Evolutionary conservation across 1,140 invertebrate species (phyloP).

Genomic region (Telenomus remus): DNA sequence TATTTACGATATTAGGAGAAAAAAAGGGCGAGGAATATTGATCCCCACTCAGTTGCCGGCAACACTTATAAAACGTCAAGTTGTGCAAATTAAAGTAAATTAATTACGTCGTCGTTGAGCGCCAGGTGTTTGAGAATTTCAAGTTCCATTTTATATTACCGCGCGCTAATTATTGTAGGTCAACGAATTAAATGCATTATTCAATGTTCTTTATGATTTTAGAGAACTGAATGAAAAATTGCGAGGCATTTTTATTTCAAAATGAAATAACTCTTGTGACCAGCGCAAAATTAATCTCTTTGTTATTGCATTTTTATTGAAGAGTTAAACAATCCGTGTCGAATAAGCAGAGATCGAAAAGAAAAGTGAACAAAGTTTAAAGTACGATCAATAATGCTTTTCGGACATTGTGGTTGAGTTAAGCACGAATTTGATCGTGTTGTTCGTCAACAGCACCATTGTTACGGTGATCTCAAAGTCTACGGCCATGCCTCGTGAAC

Average conservation of each 20-base stretch:
- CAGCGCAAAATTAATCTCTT: no score
- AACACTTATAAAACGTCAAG: not conserved
- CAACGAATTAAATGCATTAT: constrained; percentile 10
- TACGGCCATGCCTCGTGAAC: constrained; percentile 75
- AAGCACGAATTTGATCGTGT: constrained; percentile 20
- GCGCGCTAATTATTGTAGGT: constrained; percentile 14
- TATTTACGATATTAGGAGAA: no score
- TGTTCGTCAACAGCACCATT: constrained; percentile 21
- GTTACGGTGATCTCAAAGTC: constrained; percentile 44
- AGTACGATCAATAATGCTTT: constrained; percentile 66
- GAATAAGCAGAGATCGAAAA: not conserved
- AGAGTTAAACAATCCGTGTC: no score
- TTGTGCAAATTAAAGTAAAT: not conserved
- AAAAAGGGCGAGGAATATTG: no score
- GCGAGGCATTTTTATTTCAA: no score
- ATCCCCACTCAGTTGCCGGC: no score
- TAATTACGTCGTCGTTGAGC: no score
- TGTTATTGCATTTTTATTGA: no score
- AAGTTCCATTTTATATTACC: not conserved
- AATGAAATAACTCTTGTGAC: no score
- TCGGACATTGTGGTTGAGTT: constrained; percentile 65
- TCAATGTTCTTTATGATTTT: not conserved
- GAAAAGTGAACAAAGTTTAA: constrained; percentile 14
- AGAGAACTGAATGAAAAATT: not conserved
- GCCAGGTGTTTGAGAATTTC: no score